Conservation (phyloP, 2,888 invertebrate genomes). For the Drosophila mettleri region DNA sequence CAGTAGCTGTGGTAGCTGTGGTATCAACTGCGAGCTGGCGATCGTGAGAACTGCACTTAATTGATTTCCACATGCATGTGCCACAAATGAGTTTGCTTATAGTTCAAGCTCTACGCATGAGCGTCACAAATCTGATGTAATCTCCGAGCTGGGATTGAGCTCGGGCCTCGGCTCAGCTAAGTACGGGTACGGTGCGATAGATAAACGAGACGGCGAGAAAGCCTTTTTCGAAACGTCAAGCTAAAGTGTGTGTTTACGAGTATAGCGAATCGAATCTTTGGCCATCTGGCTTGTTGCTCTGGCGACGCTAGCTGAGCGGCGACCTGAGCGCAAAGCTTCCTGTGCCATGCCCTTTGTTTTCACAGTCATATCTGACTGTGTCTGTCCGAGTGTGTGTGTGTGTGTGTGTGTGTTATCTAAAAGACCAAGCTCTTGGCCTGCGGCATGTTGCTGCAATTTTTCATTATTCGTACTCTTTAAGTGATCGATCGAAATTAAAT, state of each 20-base stretch:
- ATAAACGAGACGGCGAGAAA: slow-evolving; percentile 1
- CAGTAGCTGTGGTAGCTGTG: slow-evolving; percentile 10
- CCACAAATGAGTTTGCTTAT: slow-evolving; percentile 69
- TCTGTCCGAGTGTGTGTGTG: slow-evolving; percentile 18
- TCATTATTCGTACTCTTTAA: slow-evolving; percentile 76
- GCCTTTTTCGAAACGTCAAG: slow-evolving; percentile 10
- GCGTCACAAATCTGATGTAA: slow-evolving; percentile 62
- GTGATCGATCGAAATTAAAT: slow-evolving; percentile 78
- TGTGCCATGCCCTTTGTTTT: slow-evolving; percentile 25
- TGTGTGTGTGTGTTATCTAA: slow-evolving; percentile 46
- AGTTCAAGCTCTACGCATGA: slow-evolving; percentile 65
- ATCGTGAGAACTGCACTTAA: slow-evolving; percentile 85
- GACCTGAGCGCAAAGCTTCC: neutral
- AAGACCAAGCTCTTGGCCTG: slow-evolving; percentile 57
- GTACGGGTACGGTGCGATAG: slow-evolving; percentile 3
- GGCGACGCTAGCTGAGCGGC: slow-evolving; percentile 11
- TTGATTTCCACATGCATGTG: slow-evolving; percentile 84
- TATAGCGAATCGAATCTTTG: slow-evolving; percentile 20
- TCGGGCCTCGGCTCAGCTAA: too few relatives aligned
- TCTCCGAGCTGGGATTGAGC: slow-evolving; percentile 20
- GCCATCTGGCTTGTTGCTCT: slow-evolving; percentile 12
- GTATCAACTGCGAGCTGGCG: slow-evolving; percentile 47
- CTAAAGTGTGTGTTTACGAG: slow-evolving; percentile 7
- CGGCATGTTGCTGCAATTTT: slow-evolving; percentile 71
- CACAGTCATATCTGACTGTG: neutral